Base-by-base conservation (phyloP, 2,888 invertebrate species). In the Melitaea athalia region DNA sequence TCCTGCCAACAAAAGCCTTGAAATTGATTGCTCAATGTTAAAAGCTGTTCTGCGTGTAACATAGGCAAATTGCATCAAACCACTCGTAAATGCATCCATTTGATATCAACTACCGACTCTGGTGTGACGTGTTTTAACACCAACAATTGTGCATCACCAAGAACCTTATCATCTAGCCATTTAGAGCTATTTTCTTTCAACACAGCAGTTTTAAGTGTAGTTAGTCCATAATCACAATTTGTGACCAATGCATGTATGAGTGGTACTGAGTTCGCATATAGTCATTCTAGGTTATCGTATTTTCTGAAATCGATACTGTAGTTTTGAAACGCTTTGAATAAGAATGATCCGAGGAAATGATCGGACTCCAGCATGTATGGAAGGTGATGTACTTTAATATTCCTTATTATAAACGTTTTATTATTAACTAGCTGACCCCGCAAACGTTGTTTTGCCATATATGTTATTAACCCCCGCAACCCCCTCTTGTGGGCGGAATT, bases 121-220 rank as follows among this genome's bases (percentile, higher is more conserved):
- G 80, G 80, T 78, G 83, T 85, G 89, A 89, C 89, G 89, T 88
- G 85, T 77, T 79, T 64, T 74, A 76, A 76, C 77, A 62, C 57
- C 15, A 65, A 53, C 59, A 45, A 33, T 53, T 17, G 11, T 57
- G 45, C 66, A 60, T 7, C 12, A 55, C 10, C n/a, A 31, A 66
- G 15, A 55, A 15, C 66, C 63, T 57, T 70, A 64, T 63, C 42
- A 1, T 6, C 17, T 17, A 3, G 42, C 49, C 10, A 14, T 24
- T 67, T 50, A 5, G 55, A 49, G 31, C 52, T 38, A 55, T 38
- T 67, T 63, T 67, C 24, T 55, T 47, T 45, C 42, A 24, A 70
- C 45, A 7, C 59, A 17, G 38, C 53, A 42, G 63, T 42, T 24
- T 42, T 64, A 52, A 63, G 43, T 61, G 63, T 59, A 57, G 72